phyloP scores from a whole-genome alignment of 2,113 vertebrate species.

The Elephas maximus region DNA sequence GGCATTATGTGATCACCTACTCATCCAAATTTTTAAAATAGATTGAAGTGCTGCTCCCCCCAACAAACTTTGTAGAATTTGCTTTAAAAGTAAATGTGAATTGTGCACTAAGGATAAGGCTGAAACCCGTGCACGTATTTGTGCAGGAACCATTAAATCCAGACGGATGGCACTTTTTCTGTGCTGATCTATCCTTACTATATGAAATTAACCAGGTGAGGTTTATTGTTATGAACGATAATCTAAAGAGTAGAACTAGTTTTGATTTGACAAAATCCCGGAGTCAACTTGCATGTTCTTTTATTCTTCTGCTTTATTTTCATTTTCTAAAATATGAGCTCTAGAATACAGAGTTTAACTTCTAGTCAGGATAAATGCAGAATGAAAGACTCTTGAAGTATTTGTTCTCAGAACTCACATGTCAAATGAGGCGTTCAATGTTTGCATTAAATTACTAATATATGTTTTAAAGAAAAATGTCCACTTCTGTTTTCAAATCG shows the following conservation, averaged over 20 bases:
- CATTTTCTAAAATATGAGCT: neutral
- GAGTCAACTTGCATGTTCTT: neutral
- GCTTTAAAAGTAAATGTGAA: conserved; percentile 54
- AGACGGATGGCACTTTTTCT: neutral
- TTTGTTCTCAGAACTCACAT: neutral
- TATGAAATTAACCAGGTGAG: neutral
- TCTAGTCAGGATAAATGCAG: neutral
- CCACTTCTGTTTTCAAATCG: neutral
- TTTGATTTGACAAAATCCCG: conserved; percentile 40
- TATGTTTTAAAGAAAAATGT: neutral
- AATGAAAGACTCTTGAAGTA: neutral
- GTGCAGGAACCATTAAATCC: neutral
- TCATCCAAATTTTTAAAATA: conserved; percentile 46
- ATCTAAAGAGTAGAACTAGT: neutral
- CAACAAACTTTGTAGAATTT: conserved; percentile 15
- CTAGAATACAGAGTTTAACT: neutral
- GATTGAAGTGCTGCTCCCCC: neutral
- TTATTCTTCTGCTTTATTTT: neutral
- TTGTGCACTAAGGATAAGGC: neutral
- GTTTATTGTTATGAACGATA: neutral
- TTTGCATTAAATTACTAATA: neutral
- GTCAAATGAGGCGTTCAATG: neutral
- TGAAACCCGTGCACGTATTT: neutral
- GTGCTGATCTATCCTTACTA: neutral
- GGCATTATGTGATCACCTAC: neutral